Base-by-base conservation (phyloP, 1,140 invertebrate genomes). In the Mactra quadrangularis region DNA sequence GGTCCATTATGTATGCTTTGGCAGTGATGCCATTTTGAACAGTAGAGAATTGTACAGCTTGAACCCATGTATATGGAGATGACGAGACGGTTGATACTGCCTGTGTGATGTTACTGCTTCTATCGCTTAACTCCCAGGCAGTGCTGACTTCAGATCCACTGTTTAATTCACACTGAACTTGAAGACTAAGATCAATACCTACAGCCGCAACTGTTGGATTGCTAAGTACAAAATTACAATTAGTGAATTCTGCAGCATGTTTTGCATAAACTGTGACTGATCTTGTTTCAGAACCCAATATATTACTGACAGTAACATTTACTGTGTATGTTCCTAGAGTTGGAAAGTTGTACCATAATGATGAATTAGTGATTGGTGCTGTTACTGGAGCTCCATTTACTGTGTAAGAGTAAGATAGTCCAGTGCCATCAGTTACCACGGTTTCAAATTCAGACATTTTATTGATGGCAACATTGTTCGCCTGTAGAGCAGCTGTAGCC, bases 41-140 rank as follows among this genome's bases (percentile, higher is more conserved):
- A 50, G 68, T 50, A 38, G 35, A 41, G 35, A 74, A 82, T n/a
- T 59, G 74, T 2, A 60, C 52, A 9, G 33, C 4, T 11, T 74
- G 29, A 15, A 17, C 45, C 52, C 35, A 74, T 17, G 59, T 13
- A 55, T 50, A 25, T 41, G 53, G 45, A 35, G 29, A 47, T 19
- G 47, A 25, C 2, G 1, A 66, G 35, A 59, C 29, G n/a, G 57
- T 66, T 22, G 57, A 47, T 25, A 31, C 31, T 11, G 41, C 52
- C 25, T 25, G 41, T 22, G 79, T 66, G 6, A 41, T 41, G 68
- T 74, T 82, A 25, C 38, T 47, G 52, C 7, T 53, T 7, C 75
- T 62, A 33, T 79, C 82, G 29, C 82, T 78, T 52, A 84, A 78
- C 11, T 38, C 52, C 86, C 86, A 89, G 6, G 45, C 55, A 50